Conservation (phyloP, 2,888 invertebrate species). For the Clunio marinus region DNA sequence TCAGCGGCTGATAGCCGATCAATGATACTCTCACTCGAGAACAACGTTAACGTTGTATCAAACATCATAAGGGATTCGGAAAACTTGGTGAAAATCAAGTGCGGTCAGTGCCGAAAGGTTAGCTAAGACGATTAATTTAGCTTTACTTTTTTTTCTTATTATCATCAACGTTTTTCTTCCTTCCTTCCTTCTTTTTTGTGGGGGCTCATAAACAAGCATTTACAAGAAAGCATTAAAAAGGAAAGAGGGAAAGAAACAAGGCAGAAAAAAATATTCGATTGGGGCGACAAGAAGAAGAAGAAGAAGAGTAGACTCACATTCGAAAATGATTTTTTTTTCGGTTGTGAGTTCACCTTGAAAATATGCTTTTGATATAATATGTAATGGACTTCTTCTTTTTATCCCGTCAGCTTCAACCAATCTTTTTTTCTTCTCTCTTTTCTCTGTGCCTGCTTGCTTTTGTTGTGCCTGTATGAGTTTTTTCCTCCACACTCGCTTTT, state of each 20-base stretch:
- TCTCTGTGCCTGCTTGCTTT: conserved; percentile 22
- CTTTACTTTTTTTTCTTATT: not conserved
- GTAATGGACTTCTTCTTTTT: conserved; percentile 38
- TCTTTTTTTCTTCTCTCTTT: conserved; percentile 36
- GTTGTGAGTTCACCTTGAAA: conserved; percentile 39
- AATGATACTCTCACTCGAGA: conserved; percentile 38
- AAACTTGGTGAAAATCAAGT: conserved; percentile 40
- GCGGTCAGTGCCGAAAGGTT: conserved; percentile 40
- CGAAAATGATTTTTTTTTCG: conserved; percentile 39
- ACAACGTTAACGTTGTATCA: conserved; percentile 33
- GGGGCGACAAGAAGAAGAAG: conserved; percentile 28
- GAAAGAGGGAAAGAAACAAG: not conserved
- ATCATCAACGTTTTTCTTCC: not conserved
- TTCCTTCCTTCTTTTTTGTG: not conserved
- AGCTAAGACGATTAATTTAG: not conserved
- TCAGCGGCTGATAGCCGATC: conserved; percentile 37
- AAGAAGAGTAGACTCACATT: conserved; percentile 29
- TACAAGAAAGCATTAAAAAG: conserved; percentile 5
- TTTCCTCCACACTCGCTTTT: conserved; percentile 37
- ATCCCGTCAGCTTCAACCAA: conserved; percentile 35
- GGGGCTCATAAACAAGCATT: not conserved
- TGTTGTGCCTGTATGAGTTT: conserved; percentile 30
- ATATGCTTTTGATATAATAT: conserved; percentile 39
- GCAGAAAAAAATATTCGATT: conserved; percentile 33
- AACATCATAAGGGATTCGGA: conserved; percentile 33